Evolutionary conservation across 1,140 invertebrate genomes (phyloP).

Genomic region (Chionoecetes opilio): DNA sequence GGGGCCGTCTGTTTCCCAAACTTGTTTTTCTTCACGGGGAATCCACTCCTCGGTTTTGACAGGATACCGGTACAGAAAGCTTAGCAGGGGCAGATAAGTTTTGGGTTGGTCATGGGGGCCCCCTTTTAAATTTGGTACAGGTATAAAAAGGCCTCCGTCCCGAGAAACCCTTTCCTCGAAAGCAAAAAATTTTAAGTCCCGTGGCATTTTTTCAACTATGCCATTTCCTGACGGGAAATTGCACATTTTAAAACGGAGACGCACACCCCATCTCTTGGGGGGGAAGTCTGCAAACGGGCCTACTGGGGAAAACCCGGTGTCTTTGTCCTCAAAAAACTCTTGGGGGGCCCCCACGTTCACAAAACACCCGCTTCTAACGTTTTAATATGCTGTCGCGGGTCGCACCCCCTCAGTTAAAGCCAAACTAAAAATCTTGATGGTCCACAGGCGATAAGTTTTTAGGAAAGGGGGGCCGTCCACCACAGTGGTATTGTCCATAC

Average conservation of each 20-base stretch:
- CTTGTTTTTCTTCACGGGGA: too few relatives aligned
- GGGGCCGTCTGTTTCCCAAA: not conserved
- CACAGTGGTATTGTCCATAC: not conserved
- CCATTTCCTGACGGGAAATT: slow-evolving; percentile 40
- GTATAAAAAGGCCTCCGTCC: not conserved
- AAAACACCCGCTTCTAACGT: slow-evolving; percentile 13
- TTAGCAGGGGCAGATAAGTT: not conserved
- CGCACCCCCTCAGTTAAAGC: not conserved
- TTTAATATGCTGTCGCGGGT: slow-evolving; percentile 4
- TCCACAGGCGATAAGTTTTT: not conserved
- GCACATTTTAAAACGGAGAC: not conserved
- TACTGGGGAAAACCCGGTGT: slow-evolving; percentile 39
- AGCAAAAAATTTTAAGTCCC: not conserved
- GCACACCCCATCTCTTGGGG: not conserved
- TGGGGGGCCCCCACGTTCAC: not conserved
- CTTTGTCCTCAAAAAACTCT: not conserved
- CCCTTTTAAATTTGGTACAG: slow-evolving; percentile 45
- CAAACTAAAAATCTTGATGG: slow-evolving; percentile 13
- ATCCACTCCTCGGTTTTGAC: slow-evolving; percentile 4
- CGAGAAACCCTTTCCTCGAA: slow-evolving; percentile 46
- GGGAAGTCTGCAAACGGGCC: slow-evolving; percentile 33
- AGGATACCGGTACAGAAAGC: not conserved
- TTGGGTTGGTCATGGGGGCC: not conserved
- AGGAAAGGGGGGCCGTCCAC: not conserved
- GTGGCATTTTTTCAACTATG: slow-evolving; percentile 43